Conservation (phyloP, 92 coral and sea anemone species). For the Pocillopora meandrina region DNA sequence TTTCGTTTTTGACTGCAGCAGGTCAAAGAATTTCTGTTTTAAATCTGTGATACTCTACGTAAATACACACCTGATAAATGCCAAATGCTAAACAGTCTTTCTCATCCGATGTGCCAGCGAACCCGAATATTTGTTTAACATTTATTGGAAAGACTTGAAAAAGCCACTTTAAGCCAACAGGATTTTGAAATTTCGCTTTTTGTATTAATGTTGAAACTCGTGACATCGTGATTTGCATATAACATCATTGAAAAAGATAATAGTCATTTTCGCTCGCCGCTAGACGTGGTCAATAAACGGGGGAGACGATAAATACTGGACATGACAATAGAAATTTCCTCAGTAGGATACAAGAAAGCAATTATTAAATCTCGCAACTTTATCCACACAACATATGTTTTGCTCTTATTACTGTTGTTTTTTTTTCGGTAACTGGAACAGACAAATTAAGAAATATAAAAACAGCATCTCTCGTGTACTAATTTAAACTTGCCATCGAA, state of each 20-base stretch:
- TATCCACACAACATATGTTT: neutral
- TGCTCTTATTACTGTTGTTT: neutral
- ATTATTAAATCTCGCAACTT: neutral
- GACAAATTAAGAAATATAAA: neutral
- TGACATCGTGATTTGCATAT: constrained; percentile 1
- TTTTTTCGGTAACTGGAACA: neutral
- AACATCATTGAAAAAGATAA: neutral
- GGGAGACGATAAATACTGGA: neutral
- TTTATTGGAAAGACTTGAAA: neutral
- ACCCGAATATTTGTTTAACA: neutral
- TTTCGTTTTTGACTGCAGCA: neutral
- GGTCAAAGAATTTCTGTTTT: constrained; percentile 3
- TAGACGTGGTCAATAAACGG: neutral
- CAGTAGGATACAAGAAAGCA: neutral
- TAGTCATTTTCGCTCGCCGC: neutral
- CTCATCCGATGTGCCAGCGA: neutral
- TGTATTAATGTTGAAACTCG: neutral
- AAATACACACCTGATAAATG: neutral
- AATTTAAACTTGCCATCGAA: neutral
- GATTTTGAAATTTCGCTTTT: neutral
- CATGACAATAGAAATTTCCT: neutral
- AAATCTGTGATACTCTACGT: constrained; percentile 6
- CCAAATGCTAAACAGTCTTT: neutral
- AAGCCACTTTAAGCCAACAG: neutral
- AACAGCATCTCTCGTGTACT: neutral